Base-by-base conservation (phyloP, 1,140 invertebrate genomes). In the Myzus persicae region DNA sequence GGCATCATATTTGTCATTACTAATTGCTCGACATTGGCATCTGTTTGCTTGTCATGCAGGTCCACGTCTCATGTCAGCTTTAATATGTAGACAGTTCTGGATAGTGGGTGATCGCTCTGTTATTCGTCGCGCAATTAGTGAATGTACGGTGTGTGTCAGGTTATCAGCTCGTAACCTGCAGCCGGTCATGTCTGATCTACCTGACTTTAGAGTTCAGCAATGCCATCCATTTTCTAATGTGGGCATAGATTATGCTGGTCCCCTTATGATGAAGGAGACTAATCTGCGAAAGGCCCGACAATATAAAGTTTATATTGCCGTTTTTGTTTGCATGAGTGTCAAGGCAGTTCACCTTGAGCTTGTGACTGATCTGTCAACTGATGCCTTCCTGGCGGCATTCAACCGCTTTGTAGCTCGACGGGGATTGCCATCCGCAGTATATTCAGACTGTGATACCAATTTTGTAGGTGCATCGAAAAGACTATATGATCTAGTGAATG, bases 311-410 rank as follows among this genome's bases (percentile, higher is more conserved):
- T 96, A 95, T 93, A 91, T 95, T 26, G 94, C 94, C 24, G 2
- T 96, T 14, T 96, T 96, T 93, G 94, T 95, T 5, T 96, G 95
- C 91, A 94, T 95, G 31, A 67, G 94, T 1, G 95, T 95, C 2
- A 95, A 94, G 89, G 95, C 95, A 14, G 92, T 95, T 44, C 95
- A 96, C 93, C 93, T 96, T 24, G 95, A 96, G 93, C 42, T 95
- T 0, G 95, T 95, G 0, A 94, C 94, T 1, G 94, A 95, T 94
- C 87, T 96, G 22, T 94, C 95, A 1, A 94, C 95, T 3, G 94
- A 95, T 76, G 94, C 94, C 1, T 96, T 96, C 89, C 93, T 95
- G 14, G 94, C 95, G 26, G 94, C 95, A 20, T 93, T 96, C 2
- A 93, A 94, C 38, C 93, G 95, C 82, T 96, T 96, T 94, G 94